These are phyloP conservation scores for Mythimna loreyi DNA, from an alignment of 2,888 invertebrate genomes.

Conservation along the genomic window DNA sequence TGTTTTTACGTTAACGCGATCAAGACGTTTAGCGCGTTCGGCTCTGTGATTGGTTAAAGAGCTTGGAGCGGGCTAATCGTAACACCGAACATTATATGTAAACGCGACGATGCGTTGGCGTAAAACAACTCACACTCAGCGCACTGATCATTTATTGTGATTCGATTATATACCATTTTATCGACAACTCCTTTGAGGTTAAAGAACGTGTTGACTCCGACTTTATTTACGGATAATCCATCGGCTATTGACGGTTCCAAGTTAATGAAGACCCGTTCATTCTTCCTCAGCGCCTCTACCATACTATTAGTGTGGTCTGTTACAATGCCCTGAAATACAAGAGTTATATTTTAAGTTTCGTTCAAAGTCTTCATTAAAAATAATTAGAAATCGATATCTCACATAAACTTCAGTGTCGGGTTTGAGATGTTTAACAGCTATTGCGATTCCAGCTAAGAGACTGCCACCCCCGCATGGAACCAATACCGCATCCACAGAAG, in stretches of 20 bases:
- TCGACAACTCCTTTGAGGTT: slow-evolving; percentile 82
- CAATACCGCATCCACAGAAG: slow-evolving; percentile 96
- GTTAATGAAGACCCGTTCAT: slow-evolving; percentile 93
- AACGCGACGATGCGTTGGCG: no score
- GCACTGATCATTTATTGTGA: not conserved
- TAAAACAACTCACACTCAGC: no score
- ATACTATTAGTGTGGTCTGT: slow-evolving; percentile 84
- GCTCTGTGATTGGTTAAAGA: no score
- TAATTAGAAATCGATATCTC: slow-evolving; percentile 77
- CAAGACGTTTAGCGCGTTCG: no score
- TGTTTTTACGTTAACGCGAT: no score
- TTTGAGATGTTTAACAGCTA: slow-evolving; percentile 96
- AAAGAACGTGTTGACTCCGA: slow-evolving; percentile 85
- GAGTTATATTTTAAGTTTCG: not conserved
- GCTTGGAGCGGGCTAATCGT: no score
- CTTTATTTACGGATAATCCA: slow-evolving; percentile 91
- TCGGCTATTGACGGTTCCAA: slow-evolving; percentile 95
- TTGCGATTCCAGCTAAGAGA: slow-evolving; percentile 95
- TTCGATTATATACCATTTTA: slow-evolving; percentile 80
- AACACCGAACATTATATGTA: no score
- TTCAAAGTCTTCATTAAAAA: not conserved
- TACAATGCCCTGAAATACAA: slow-evolving; percentile 76
- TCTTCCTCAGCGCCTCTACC: slow-evolving; percentile 90
- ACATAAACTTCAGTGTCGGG: slow-evolving; percentile 96
- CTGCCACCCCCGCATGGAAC: slow-evolving; percentile 98